Percentiles rank a stretch among this genome's conserved stretches.
Conservation (phyloP, 2,888 invertebrate species). For the Bellardia pandia region DNA sequence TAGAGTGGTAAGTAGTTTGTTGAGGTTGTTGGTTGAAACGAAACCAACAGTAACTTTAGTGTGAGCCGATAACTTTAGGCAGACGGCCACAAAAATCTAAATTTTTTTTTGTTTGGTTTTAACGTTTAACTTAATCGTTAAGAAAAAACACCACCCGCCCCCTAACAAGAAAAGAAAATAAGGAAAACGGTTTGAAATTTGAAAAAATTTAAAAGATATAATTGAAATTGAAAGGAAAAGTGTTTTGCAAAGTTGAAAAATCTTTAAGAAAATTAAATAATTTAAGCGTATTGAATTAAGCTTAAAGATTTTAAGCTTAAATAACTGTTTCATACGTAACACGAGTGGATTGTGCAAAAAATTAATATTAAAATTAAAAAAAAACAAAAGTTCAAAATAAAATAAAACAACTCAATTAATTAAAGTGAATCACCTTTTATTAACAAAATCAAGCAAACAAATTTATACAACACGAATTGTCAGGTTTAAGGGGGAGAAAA, state of each 20-base stretch:
- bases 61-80: slow-evolving; percentile 85
- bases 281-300: slow-evolving; percentile 26
- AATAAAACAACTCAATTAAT: slow-evolving; percentile 42
- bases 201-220: neutral
- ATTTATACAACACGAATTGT: slow-evolving; percentile 28
- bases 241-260: neutral
- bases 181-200: slow-evolving; percentile 10
- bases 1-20: slow-evolving; percentile 45
- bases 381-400: no score
- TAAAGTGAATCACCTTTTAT: slow-evolving; percentile 63
- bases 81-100: slow-evolving; percentile 83
- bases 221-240: neutral
- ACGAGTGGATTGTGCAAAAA: slow-evolving; percentile 39
- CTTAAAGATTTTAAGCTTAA: slow-evolving; percentile 46
- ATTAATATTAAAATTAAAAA: slow-evolving; percentile 10
- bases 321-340: slow-evolving; percentile 55
- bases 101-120: slow-evolving; percentile 43
- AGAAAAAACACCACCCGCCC: neutral
- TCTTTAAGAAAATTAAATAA: neutral
- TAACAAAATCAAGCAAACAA: slow-evolving; percentile 17
- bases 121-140: neutral
- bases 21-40: slow-evolving; percentile 72
- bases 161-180: slow-evolving; percentile 8
- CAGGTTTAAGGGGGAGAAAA: slow-evolving; percentile 12
- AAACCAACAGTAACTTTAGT: slow-evolving; percentile 83